Percentiles rank a stretch among this genome's conserved stretches.
Evolutionary conservation across 2,797 vertebrate species (phyloP).

Genomic region (Gobionotothen gibberifrons): DNA sequence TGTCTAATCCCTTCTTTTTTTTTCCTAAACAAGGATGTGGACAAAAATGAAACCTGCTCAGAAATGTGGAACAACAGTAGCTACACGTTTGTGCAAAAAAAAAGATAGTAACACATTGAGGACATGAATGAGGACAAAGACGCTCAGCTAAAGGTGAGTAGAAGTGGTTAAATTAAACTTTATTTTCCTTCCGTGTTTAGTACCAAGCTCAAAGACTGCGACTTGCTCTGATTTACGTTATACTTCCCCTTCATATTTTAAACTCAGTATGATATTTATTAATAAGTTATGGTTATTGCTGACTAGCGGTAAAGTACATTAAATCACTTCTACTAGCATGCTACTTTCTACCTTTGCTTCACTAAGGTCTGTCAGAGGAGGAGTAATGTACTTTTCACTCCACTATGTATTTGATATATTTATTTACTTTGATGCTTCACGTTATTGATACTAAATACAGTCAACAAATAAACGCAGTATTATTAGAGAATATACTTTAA

Average conservation of each 20-base stretch:
- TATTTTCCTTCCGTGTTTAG: too few relatives aligned
- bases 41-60: background rate
- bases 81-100: background rate
- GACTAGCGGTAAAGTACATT: too few relatives aligned
- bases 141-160: constrained; percentile 19
- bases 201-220: background rate
- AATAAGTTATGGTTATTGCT: too few relatives aligned
- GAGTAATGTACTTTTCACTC: background rate
- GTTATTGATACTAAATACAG: background rate
- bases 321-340: too few relatives aligned
- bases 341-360: too few relatives aligned
- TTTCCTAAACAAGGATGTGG: constrained; percentile 31
- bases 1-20: background rate
- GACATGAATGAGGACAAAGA: background rate
- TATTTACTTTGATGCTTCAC: background rate
- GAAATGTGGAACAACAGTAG: accelerated
- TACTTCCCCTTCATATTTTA: background rate
- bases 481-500: background rate
- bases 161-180: background rate
- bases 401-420: background rate
- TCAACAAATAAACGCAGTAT: too few relatives aligned
- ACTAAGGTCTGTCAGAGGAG: background rate
- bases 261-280: too few relatives aligned
- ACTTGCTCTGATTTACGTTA: background rate
- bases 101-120: accelerated